Conservation (phyloP, 2,113 vertebrate species). For the Stigmatopora argus region DNA sequence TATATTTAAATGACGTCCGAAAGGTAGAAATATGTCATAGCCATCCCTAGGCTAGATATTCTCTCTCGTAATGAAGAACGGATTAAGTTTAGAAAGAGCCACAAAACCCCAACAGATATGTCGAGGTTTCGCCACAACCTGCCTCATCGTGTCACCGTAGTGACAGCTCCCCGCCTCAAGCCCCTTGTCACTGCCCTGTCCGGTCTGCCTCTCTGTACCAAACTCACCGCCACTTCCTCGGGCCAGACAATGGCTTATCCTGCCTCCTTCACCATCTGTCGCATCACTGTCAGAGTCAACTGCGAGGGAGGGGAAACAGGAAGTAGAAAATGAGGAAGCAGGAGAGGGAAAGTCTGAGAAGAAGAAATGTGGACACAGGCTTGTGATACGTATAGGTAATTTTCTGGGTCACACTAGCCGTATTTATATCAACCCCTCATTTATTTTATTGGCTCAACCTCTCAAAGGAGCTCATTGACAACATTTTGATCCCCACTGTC, state of each 20-base stretch:
- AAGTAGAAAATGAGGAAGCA: conserved; percentile 21
- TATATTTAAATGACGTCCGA: background rate
- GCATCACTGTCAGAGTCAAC: conserved; percentile 67
- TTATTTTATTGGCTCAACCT: conserved; percentile 19
- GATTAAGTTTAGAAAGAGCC: conserved; percentile 22
- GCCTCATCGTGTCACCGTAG: conserved; percentile 52
- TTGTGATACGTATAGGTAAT: conserved; percentile 56
- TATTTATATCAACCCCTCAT: conserved; percentile 47
- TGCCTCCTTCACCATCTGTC: conserved; percentile 65
- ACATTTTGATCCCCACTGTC: conserved; percentile 45
- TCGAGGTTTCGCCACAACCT: conserved; percentile 26
- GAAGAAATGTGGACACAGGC: conserved; percentile 15
- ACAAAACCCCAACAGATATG: background rate
- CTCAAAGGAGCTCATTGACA: conserved; percentile 48
- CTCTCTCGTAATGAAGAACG: conserved; percentile 24
- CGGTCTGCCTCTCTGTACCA: conserved; percentile 54
- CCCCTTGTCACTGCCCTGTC: conserved; percentile 60
- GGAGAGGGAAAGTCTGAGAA: conserved; percentile 26
- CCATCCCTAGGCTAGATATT: conserved; percentile 27
- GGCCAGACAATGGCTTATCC: conserved; percentile 69
- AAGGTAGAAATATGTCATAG: conserved; percentile 43
- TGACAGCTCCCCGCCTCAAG: conserved; percentile 44
- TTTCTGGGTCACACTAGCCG: conserved; percentile 58
- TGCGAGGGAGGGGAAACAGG: conserved; percentile 26
- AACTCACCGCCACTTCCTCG: conserved; percentile 59